Base-by-base conservation (phyloP, 2,888 invertebrate species). In the Galeruca laticollis region DNA sequence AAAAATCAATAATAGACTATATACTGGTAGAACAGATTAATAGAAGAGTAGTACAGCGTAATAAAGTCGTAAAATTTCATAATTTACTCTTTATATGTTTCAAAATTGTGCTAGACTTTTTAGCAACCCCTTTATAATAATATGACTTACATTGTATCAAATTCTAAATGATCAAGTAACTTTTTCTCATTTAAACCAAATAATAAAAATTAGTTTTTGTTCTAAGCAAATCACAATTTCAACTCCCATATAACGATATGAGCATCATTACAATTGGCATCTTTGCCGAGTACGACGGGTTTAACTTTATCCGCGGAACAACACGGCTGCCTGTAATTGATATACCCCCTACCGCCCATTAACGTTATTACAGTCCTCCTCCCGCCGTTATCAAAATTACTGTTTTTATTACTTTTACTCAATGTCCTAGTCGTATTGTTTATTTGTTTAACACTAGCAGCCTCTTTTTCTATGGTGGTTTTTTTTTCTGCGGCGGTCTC, bases 201-300 rank as follows among this genome's bases (percentile, higher is more conserved):
- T 47, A 61, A 47, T 40, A 59, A 49, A 18, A 9, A 8, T 10
- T 49, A 49, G 33, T 6, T 43, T 47, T 66, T 54, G 15, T 61
- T 54, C 67, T 70, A 67, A 70, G 71, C 73, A 74, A 70, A 87
- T 90, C 90, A 92, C 88, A 92, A 89, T 82, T 93, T 94, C 87
- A 93, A 91, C 85, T 97, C 96, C 96, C 96, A 96, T 60, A 96
- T 90, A 73, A 96, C 92, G 80, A 96, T 92, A 86, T 96, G 94
- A 15, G 96, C 95, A 88, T 95, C 94, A 81, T 90, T 93, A 73
- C 92, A 92, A 84, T 94, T 94, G 57, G 92, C 92, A 72, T 92
- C 92, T 59, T 89, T 89, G 37, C 71, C 70, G 21, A 63, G 8
- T 18, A 35, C 15, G 3, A 88, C 86, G 66, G 79, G 79, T 68